A percentile compares a stretch with the other conserved stretches of the same genome.
These are phyloP conservation scores for Dryobotodes eremita DNA, from an alignment of 2,888 invertebrate genomes.

Conservation along the genomic window DNA sequence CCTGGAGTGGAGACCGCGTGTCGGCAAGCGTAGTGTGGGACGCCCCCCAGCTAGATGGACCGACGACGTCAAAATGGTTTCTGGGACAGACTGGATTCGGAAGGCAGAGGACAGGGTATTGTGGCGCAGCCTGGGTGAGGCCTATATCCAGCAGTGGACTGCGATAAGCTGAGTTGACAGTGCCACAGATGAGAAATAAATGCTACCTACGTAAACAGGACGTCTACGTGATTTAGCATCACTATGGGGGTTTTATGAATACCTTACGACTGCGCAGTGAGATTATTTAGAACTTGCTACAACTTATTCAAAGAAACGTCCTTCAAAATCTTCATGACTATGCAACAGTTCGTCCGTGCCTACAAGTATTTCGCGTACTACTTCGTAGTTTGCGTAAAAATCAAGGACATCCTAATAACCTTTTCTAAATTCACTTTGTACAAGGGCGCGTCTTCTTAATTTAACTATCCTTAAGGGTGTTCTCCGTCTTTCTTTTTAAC, in stretches of 20 bases:
- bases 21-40: no score
- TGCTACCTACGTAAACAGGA: slow-evolving; percentile 1
- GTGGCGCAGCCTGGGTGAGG: no score
- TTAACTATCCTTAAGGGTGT: background rate
- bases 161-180: no score
- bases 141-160: no score
- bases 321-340: background rate
- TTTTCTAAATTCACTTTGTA: background rate
- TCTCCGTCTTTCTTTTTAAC: background rate
- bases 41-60: no score
- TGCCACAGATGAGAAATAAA: slow-evolving; percentile 3
- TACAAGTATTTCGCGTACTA: background rate
- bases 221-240: background rate
- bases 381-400: slow-evolving; percentile 1
- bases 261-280: background rate
- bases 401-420: slow-evolving; percentile 5
- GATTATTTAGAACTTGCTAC: background rate
- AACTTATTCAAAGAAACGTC: background rate
- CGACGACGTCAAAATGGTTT: no score
- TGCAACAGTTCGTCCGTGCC: background rate
- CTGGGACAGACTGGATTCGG: no score
- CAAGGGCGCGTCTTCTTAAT: background rate
- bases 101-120: no score
- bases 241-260: background rate
- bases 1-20: no score